A percentile compares a stretch with the other conserved stretches of the same genome.
Conservation (phyloP, 2,113 vertebrate genomes). For the Coregonus clupeaformis region DNA sequence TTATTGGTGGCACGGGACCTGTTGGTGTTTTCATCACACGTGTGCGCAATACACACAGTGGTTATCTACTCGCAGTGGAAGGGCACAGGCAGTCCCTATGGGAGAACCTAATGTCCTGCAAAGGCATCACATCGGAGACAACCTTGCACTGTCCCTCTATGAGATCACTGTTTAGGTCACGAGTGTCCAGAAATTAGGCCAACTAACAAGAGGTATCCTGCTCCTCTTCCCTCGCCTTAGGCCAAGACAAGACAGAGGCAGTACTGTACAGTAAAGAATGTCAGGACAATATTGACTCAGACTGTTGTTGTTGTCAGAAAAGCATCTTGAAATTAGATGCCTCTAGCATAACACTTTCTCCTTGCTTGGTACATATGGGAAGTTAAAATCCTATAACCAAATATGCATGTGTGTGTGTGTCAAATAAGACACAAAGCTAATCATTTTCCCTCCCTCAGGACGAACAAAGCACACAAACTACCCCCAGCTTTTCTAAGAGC, state of each 20-base stretch:
- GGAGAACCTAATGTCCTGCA: neutral
- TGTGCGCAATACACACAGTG: neutral
- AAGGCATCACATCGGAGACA: too few species aligned
- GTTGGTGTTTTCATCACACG: neutral
- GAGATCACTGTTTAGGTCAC: too few species aligned
- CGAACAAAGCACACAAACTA: too few species aligned
- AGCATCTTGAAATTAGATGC: neutral
- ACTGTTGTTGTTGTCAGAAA: too few species aligned
- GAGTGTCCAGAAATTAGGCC: neutral
- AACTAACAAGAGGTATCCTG: neutral
- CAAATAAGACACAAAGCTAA: too few species aligned
- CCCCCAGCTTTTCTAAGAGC: too few species aligned
- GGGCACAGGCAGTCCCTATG: neutral
- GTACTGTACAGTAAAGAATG: neutral
- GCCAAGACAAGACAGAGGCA: neutral
- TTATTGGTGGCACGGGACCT: neutral
- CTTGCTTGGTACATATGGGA: neutral
- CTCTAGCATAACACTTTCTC: neutral
- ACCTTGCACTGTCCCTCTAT: too few species aligned
- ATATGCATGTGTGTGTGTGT: neutral
- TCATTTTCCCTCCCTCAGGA: too few species aligned
- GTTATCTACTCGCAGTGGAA: slow-evolving; percentile 1
- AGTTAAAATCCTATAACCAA: neutral
- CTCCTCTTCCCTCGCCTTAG: neutral
- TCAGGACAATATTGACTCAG: neutral